Percentiles rank a stretch among this genome's conserved stretches.
Evolutionary conservation across 64 coral and sea anemone genomes (phyloP).

Genomic region (Dendronephthya gigantea): DNA sequence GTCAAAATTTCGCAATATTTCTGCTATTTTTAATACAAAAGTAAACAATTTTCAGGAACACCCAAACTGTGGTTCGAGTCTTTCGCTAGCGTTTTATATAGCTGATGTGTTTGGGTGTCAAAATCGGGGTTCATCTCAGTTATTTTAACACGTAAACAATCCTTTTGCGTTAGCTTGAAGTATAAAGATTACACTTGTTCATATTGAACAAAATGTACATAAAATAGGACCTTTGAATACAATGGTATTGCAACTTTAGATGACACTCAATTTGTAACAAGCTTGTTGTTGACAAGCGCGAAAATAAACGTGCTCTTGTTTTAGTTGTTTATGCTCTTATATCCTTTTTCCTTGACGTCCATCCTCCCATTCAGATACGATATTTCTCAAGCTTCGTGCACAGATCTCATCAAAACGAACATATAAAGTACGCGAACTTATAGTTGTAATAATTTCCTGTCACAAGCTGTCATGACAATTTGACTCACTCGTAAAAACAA

Average conservation of each 20-base stretch:
- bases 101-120: neutral
- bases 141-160: neutral
- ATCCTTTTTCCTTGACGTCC: neutral
- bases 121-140: no score
- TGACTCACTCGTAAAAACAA: neutral
- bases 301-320: neutral
- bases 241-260: neutral
- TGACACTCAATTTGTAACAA: neutral
- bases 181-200: neutral
- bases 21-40: neutral
- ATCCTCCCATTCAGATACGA: neutral
- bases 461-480: neutral
- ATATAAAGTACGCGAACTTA: no score
- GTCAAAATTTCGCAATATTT: neutral
- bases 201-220: neutral
- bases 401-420: no score
- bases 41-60: constrained; percentile 17
- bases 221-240: neutral
- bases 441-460: neutral
- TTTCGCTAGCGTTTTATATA: neutral
- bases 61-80: no score
- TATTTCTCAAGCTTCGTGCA: neutral
- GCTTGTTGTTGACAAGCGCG: neutral
- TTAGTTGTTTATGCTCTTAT: neutral
- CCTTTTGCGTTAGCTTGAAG: no score